Evolutionary conservation across 2,888 invertebrate genomes (phyloP).

Genomic region (Cantharis rustica): DNA sequence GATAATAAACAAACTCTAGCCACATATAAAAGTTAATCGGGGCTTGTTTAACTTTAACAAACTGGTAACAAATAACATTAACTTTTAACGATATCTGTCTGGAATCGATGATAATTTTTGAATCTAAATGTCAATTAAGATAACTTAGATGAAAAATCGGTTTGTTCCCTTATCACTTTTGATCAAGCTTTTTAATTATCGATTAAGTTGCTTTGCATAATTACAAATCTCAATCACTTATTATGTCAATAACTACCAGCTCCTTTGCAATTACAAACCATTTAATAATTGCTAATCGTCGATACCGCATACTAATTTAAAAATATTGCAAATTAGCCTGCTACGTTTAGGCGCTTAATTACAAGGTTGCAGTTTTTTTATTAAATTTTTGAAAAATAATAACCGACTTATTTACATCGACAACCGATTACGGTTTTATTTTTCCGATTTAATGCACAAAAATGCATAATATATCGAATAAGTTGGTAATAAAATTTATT

Average conservation of each 20-base stretch:
- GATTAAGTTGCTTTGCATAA: slow-evolving; percentile 38
- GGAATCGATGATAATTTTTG: slow-evolving; percentile 35
- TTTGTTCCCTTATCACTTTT: slow-evolving; percentile 33
- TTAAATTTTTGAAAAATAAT: not conserved
- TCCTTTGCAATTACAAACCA: not conserved
- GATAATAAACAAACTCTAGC: not conserved
- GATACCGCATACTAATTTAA: not conserved
- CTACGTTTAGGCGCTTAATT: not conserved
- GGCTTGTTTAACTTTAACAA: slow-evolving; percentile 21
- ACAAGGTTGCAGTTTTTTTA: not conserved
- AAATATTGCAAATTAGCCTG: not conserved
- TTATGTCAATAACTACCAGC: not conserved
- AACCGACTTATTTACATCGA: not conserved
- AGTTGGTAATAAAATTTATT: not conserved
- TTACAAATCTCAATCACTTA: not conserved
- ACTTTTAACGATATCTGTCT: slow-evolving; percentile 36
- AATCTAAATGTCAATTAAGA: slow-evolving; percentile 40
- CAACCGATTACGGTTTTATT: not conserved
- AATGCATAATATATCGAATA: not conserved
- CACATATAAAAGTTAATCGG: slow-evolving; percentile 6
- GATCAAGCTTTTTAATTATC: slow-evolving; percentile 37
- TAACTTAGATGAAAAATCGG: slow-evolving; percentile 36
- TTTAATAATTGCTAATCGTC: not conserved
- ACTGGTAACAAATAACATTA: slow-evolving; percentile 32
- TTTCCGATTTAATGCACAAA: not conserved